Conservation (phyloP, 2,797 vertebrate genomes). For the Kryptopterus vitreolus region DNA sequence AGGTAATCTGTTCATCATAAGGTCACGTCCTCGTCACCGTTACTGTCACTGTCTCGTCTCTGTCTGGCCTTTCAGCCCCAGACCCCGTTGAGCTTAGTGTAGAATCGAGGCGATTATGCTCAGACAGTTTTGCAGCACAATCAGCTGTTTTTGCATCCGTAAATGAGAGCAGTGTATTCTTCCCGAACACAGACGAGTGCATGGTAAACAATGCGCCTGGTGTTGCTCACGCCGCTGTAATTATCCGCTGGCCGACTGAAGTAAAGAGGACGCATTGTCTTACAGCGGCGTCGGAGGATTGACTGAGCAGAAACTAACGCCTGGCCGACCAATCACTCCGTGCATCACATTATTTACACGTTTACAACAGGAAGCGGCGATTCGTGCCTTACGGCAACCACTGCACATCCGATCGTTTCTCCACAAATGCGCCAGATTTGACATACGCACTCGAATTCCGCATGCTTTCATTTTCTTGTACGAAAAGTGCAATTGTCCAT, state of each 20-base stretch:
- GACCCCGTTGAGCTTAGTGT: constrained; percentile 38
- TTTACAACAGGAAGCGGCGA: constrained; percentile 22
- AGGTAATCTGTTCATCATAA: too few relatives aligned
- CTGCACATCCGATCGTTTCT: neutral
- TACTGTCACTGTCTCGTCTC: constrained; percentile 11
- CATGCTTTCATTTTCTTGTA: neutral
- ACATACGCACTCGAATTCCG: neutral
- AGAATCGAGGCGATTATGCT: constrained; percentile 50
- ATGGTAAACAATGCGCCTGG: constrained; percentile 49
- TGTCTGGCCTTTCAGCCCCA: constrained; percentile 37
- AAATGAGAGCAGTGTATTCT: constrained; percentile 43
- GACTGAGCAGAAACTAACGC: constrained; percentile 15
- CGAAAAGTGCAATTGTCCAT: neutral
- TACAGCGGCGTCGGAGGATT: constrained; percentile 5
- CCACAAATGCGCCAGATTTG: neutral
- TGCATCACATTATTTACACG: constrained; percentile 21
- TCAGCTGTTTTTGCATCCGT: constrained; percentile 41
- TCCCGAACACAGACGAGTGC: constrained; percentile 29
- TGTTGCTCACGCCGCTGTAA: constrained; percentile 42
- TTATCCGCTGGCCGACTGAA: constrained; percentile 47
- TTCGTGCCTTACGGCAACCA: neutral
- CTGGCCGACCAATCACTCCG: constrained; percentile 17
- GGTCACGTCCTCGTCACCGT: neutral
- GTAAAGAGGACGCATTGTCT: constrained; percentile 48
- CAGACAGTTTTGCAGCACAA: constrained; percentile 41